Conservation (phyloP, 2,797 vertebrate species). For the Peromyscus attwateri region DNA sequence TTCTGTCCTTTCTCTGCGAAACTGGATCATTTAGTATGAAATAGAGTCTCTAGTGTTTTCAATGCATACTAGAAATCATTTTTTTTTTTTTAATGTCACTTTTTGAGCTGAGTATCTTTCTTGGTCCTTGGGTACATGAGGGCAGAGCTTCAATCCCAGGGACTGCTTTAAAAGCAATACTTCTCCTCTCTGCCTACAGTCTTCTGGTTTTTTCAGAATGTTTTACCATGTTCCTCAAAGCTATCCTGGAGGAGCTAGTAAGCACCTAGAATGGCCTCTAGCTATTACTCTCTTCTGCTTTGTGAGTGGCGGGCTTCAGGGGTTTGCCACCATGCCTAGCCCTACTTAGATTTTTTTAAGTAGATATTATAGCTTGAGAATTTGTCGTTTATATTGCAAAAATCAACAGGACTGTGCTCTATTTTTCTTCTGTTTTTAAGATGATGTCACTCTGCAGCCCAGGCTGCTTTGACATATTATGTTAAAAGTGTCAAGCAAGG, state of each 20-base stretch:
- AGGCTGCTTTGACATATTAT: constrained; percentile 36
- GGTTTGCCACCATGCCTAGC: neutral
- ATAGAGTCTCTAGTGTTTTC: constrained; percentile 16
- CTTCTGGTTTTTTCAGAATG: neutral
- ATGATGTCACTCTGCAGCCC: neutral
- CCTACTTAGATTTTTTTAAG: neutral
- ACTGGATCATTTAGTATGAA: constrained; percentile 60
- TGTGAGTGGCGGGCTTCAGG: neutral
- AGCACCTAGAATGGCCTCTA: neutral
- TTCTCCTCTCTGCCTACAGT: neutral
- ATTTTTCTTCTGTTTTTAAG: neutral
- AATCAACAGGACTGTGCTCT: constrained; percentile 45
- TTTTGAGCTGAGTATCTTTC: neutral
- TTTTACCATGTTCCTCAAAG: neutral
- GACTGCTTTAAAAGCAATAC: neutral
- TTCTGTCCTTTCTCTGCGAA: constrained; percentile 45
- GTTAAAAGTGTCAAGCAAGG: constrained; percentile 16
- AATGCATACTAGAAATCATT: constrained; percentile 32
- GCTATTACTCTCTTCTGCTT: neutral
- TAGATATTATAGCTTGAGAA: neutral
- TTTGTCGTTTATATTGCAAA: constrained; percentile 36
- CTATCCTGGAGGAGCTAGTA: no score
- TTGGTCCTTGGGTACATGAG: neutral
- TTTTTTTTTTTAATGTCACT: constrained; percentile 42
- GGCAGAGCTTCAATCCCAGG: neutral